These are phyloP conservation scores for Sapayoa aenigma DNA, from an alignment of 2,113 vertebrate genomes.

Conservation along the genomic window DNA sequence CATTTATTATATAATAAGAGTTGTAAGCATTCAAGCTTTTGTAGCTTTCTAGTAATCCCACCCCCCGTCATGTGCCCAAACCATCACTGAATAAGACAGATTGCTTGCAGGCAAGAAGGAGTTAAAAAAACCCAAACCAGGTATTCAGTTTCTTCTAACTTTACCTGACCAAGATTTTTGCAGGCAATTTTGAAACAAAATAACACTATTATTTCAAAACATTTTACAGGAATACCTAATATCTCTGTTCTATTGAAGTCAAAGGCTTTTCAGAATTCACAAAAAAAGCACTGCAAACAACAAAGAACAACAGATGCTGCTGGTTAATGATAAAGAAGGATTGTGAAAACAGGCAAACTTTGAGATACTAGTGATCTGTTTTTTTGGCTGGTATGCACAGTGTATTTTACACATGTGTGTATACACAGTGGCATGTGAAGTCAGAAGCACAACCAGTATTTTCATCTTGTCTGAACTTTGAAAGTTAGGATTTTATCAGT, in stretches of 20 bases:
- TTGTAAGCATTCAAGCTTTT: not conserved
- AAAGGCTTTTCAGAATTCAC: not conserved
- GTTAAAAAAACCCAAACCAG: no score
- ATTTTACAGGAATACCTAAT: not conserved
- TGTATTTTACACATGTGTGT: not conserved
- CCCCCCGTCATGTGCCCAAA: not conserved
- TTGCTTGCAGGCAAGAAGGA: not conserved
- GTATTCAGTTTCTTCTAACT: not conserved
- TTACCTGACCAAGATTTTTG: not conserved
- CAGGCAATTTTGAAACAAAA: not conserved
- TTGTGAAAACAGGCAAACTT: not conserved
- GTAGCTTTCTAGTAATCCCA: not conserved
- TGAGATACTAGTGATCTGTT: not conserved
- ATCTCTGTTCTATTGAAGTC: not conserved
- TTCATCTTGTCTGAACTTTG: slow-evolving; percentile 42
- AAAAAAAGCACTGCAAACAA: not conserved
- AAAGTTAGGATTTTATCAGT: slow-evolving; percentile 67
- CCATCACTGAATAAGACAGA: not conserved
- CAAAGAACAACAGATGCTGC: not conserved
- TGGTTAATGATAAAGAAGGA: not conserved
- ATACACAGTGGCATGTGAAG: not conserved
- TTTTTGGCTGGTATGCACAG: not conserved
- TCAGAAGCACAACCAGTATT: not conserved
- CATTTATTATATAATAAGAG: not conserved
- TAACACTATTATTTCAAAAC: not conserved